Evolutionary conservation across 2,113 vertebrate genomes (phyloP).

Genomic region (Phyllostomus hastatus): DNA sequence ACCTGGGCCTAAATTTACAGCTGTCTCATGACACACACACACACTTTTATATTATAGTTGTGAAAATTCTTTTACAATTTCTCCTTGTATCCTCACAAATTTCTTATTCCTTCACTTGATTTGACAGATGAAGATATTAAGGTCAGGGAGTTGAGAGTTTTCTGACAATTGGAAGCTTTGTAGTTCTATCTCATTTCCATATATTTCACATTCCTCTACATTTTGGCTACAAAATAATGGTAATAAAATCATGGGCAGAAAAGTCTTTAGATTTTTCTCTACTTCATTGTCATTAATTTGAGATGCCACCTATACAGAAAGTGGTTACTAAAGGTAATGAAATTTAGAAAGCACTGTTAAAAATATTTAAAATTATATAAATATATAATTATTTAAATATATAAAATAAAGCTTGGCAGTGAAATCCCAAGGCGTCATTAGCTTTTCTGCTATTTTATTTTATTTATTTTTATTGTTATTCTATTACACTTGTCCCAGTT

Average conservation of each 20-base stretch:
- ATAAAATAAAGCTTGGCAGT: neutral
- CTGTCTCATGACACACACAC: neutral
- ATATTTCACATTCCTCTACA: neutral
- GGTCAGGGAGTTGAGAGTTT: neutral
- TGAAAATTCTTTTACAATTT: neutral
- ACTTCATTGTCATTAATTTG: neutral
- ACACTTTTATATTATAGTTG: neutral
- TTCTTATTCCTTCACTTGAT: neutral
- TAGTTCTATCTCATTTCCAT: neutral
- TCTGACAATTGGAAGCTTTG: neutral
- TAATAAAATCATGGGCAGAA: neutral
- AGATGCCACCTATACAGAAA: neutral
- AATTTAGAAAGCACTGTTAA: neutral
- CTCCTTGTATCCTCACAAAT: neutral
- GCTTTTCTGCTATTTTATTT: neutral
- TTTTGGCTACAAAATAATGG: neutral
- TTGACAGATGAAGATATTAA: neutral
- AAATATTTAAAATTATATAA: neutral
- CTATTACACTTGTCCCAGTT: no score
- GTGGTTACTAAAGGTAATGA: neutral
- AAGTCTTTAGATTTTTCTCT: neutral
- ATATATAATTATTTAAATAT: no score
- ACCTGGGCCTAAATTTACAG: neutral
- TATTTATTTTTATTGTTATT: neutral
- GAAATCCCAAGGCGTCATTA: neutral